Evolutionary conservation across 2,888 invertebrate species (phyloP).

Genomic region (Cephus runcator): DNA sequence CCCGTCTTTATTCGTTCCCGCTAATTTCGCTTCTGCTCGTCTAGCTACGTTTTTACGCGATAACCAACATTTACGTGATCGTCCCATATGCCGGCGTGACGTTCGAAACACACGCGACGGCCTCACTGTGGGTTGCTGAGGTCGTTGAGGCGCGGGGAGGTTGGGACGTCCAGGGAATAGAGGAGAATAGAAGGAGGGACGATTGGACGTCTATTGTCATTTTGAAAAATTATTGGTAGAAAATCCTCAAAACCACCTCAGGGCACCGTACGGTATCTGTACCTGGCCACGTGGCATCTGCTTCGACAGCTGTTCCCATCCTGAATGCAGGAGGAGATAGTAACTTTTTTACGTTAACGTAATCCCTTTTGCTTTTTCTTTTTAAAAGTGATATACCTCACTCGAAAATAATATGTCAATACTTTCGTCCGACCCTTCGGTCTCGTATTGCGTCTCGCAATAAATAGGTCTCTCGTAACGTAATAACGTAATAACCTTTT

Average conservation of each 20-base stretch:
- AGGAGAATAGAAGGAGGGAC: not conserved
- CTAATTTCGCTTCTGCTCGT: not conserved
- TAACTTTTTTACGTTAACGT: not conserved
- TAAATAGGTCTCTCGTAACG: not conserved
- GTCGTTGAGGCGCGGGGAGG: not conserved
- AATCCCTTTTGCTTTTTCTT: not conserved
- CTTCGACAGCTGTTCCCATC: constrained; percentile 51
- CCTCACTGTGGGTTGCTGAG: not conserved
- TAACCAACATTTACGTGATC: not conserved
- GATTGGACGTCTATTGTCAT: not conserved
- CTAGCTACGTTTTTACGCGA: not conserved
- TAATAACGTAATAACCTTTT: not conserved
- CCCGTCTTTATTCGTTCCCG: not conserved
- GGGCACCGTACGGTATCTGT: not conserved
- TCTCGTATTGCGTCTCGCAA: not conserved
- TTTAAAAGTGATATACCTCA: too few relatives aligned
- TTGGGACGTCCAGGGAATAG: not conserved
- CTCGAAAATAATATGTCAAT: not conserved
- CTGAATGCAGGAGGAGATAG: constrained; percentile 28
- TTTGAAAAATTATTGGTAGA: not conserved
- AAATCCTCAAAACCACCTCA: not conserved
- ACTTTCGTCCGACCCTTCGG: not conserved
- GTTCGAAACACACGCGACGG: not conserved
- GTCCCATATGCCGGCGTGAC: not conserved
- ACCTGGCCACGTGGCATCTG: constrained; percentile 47